Conservation (phyloP, 2,113 vertebrate species). For the Callocephalon fimbriatum region DNA sequence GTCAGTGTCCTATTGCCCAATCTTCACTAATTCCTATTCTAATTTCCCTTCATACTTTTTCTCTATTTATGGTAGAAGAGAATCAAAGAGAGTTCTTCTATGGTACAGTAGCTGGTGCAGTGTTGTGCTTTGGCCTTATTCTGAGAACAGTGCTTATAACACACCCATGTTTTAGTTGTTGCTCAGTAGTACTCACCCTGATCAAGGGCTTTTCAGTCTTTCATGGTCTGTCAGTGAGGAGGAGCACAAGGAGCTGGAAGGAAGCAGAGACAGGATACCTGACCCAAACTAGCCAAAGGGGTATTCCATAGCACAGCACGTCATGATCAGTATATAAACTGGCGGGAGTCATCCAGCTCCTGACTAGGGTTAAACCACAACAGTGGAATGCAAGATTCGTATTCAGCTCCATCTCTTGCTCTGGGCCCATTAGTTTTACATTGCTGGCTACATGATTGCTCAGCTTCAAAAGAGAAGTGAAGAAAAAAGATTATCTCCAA, state of each 20-base stretch:
- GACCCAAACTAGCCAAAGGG: not conserved
- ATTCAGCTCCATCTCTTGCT: not conserved
- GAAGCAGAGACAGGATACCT: not conserved
- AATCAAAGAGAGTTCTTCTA: not conserved
- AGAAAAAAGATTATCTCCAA: not conserved
- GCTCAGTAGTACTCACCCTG: not conserved
- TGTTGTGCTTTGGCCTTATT: not conserved
- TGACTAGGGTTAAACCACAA: not conserved
- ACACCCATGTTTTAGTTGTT: not conserved
- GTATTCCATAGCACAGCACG: not conserved
- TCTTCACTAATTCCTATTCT: not conserved
- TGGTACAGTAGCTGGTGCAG: not conserved
- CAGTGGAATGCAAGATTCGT: not conserved
- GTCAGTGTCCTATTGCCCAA: not conserved
- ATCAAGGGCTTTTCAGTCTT: not conserved
- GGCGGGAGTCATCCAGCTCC: not conserved
- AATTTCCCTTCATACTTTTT: not conserved
- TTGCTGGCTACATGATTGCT: fast-evolving
- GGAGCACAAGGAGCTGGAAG: not conserved
- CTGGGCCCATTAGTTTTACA: not conserved
- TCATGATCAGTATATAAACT: not conserved
- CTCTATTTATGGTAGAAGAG: not conserved
- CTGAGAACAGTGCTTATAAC: not conserved
- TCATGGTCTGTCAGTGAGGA: not conserved
- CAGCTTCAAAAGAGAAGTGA: not conserved